Conservation (phyloP, 2,113 vertebrate genomes). For the Onychorhynchus coronatus region DNA sequence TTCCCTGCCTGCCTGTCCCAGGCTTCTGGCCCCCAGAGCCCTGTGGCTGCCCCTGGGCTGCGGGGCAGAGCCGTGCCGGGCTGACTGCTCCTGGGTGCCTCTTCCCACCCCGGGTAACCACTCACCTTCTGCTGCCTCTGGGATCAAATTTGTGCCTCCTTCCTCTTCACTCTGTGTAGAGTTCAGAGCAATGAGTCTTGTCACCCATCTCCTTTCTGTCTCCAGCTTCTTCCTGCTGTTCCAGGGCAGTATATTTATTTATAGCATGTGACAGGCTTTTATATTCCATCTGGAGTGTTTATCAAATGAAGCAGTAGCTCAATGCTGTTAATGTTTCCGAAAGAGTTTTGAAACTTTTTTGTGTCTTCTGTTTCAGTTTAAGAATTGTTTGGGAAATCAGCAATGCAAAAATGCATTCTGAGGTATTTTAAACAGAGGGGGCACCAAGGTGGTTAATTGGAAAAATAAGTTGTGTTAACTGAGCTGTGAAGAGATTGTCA, state of each 20-base stretch:
- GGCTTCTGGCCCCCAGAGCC: rapidly evolving
- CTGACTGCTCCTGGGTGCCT: background rate
- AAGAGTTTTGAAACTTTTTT: background rate
- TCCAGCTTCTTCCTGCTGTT: background rate
- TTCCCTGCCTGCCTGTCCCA: background rate
- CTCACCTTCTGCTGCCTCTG: background rate
- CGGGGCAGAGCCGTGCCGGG: rapidly evolving
- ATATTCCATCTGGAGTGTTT: background rate
- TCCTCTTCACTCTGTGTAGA: background rate
- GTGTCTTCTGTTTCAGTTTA: background rate
- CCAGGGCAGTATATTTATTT: background rate
- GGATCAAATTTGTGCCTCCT: background rate
- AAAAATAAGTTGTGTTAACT: background rate
- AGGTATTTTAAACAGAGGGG: background rate
- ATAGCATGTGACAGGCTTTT: background rate
- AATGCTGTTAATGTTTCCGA: background rate
- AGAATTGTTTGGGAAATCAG: background rate
- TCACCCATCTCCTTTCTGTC: background rate
- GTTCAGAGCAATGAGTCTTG: background rate
- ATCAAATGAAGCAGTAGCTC: background rate
- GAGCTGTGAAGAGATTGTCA: background rate
- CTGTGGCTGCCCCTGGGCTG: background rate
- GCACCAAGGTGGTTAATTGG: background rate
- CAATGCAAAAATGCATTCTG: background rate
- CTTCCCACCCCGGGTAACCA: background rate